These are phyloP conservation scores for Hyppa rectilinea DNA, from an alignment of 2,888 invertebrate species.

Conservation along the genomic window DNA sequence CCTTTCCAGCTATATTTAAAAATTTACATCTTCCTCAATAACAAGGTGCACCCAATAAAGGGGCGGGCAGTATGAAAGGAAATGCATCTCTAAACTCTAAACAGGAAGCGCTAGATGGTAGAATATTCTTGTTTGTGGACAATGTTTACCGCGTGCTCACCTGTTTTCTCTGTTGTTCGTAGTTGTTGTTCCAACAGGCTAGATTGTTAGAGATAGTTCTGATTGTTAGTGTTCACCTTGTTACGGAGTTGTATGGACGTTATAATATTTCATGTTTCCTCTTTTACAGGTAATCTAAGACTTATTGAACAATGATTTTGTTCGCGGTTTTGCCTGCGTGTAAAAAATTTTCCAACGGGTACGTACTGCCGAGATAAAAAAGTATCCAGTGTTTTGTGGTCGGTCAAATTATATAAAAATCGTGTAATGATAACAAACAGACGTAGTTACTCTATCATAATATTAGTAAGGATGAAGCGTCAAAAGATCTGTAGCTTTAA, in stretches of 20 bases:
- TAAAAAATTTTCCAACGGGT: background rate
- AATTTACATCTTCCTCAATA: conserved; percentile 30
- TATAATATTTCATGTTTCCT: background rate
- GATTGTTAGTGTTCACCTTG: conserved; percentile 27
- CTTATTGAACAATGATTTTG: no score
- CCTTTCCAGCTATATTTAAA: background rate
- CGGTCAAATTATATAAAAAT: background rate
- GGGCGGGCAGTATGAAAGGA: conserved; percentile 58
- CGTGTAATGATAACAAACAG: no score
- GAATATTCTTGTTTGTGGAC: conserved; percentile 58
- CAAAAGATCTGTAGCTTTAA: no score
- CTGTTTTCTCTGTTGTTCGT: conserved; percentile 42
- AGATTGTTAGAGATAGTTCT: conserved; percentile 49
- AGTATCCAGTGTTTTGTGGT: background rate
- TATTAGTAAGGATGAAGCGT: background rate
- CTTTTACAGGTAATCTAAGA: background rate
- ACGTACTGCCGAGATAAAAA: background rate
- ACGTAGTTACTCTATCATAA: background rate
- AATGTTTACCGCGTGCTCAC: conserved; percentile 49
- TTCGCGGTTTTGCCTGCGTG: rapidly evolving
- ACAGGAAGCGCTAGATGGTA: conserved; percentile 70
- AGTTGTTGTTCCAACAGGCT: conserved; percentile 46
- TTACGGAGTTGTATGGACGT: conserved; percentile 6
- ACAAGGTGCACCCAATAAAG: conserved; percentile 42
- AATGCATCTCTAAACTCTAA: conserved; percentile 66